Conservation (phyloP, 2,113 vertebrate genomes). For the Megalops atlanticus region DNA sequence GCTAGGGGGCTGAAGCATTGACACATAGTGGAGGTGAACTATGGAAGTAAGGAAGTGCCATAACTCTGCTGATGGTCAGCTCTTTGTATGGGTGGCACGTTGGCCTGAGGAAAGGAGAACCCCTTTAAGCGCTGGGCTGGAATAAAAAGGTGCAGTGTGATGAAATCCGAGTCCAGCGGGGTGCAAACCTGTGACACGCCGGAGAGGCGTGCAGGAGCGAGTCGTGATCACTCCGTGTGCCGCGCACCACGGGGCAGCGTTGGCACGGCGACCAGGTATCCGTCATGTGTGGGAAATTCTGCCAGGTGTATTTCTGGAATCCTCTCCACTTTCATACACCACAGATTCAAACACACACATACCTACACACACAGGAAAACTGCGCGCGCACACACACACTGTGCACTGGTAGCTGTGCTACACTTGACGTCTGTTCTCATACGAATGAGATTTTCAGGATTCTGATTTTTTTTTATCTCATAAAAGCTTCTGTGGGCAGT, state of each 20-base stretch:
- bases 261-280: constrained; percentile 21
- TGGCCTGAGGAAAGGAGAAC: too few species aligned
- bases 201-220: neutral
- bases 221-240: constrained; percentile 14
- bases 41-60: too few species aligned
- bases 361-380: too few species aligned
- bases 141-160: neutral
- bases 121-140: neutral
- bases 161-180: neutral
- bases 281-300: constrained; percentile 2
- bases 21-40: too few species aligned
- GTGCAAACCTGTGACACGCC: neutral
- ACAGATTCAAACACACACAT: neutral
- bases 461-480: too few species aligned
- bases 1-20: too few species aligned
- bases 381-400: neutral
- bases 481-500: too few species aligned
- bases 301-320: constrained; percentile 19
- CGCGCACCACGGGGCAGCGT: neutral
- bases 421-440: neutral
- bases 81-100: neutral
- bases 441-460: neutral
- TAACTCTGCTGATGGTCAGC: too few species aligned
- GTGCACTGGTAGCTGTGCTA: neutral
- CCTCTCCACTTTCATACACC: neutral